Evolutionary conservation across 2,888 invertebrate genomes (phyloP).

Genomic region (Lamellibrachia columna): DNA sequence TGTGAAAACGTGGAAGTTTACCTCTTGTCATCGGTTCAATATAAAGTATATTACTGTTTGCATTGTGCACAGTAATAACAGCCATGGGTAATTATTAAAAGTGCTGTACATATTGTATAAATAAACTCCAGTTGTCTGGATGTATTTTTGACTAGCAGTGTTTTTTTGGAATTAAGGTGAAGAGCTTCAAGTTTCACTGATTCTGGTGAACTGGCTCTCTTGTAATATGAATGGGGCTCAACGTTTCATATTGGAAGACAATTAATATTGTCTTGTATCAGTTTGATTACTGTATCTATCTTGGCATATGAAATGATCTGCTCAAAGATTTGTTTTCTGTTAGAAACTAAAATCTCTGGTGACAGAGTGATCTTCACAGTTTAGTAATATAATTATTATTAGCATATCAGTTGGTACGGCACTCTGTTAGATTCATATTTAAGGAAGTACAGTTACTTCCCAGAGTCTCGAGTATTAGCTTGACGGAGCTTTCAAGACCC

Average conservation of each 20-base stretch:
- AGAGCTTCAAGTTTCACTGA: background rate
- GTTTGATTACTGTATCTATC: background rate
- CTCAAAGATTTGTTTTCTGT: background rate
- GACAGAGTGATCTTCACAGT: background rate
- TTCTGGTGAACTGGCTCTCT: background rate
- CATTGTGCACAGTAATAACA: background rate
- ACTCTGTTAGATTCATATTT: too few relatives aligned
- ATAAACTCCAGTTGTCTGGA: background rate
- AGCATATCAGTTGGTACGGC: too few relatives aligned
- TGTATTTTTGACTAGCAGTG: background rate
- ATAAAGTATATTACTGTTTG: background rate
- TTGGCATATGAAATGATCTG: background rate
- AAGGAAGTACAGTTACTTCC: too few relatives aligned
- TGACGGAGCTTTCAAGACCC: too few relatives aligned
- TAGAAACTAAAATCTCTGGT: background rate
- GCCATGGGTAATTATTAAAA: background rate
- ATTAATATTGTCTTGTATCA: background rate
- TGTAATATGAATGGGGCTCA: background rate
- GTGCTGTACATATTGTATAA: slow-evolving; percentile 3
- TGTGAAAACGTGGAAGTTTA: background rate
- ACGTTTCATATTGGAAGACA: background rate
- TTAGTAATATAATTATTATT: background rate
- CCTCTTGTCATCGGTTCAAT: background rate
- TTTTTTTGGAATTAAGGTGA: background rate
- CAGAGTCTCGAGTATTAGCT: too few relatives aligned